A percentile compares a stretch with the other conserved stretches of the same genome.
These are phyloP conservation scores for Lophius americanus DNA, from an alignment of 2,797 vertebrate species.

Conservation along the genomic window DNA sequence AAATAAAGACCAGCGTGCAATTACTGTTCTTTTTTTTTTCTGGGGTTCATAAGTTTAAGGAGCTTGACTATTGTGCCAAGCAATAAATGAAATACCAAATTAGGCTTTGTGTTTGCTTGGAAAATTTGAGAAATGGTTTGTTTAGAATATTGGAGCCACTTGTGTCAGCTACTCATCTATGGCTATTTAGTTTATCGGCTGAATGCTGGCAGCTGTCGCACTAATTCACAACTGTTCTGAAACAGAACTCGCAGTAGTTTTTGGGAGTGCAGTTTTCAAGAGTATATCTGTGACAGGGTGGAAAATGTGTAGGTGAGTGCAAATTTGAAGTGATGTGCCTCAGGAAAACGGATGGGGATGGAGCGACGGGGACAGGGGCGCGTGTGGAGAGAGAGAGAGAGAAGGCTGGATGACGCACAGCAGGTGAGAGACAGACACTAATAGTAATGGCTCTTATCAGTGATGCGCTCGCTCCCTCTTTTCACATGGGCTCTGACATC, in stretches of 20 bases:
- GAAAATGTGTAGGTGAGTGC: constrained; percentile 79
- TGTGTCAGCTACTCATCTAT: constrained; percentile 60
- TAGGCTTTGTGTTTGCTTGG: constrained; percentile 67
- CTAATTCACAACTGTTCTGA: constrained; percentile 76
- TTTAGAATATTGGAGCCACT: constrained; percentile 49
- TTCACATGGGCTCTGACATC: constrained; percentile 80
- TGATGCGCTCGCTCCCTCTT: constrained; percentile 74
- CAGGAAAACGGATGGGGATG: constrained; percentile 74
- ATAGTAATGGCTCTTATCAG: constrained; percentile 85
- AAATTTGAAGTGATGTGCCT: constrained; percentile 79
- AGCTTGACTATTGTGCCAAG: constrained; percentile 69
- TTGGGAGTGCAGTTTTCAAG: constrained; percentile 61
- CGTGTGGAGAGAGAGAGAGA: constrained; percentile 65
- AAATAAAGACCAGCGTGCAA: constrained; percentile 82
- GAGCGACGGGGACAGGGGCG: constrained; percentile 67
- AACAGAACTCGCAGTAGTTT: constrained; percentile 70
- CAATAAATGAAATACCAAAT: constrained; percentile 77
- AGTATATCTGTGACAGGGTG: constrained; percentile 75
- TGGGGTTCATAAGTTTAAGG: constrained; percentile 82
- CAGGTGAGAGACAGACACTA: constrained; percentile 85
- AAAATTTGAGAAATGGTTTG: constrained; percentile 54
- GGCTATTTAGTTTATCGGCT: constrained; percentile 69
- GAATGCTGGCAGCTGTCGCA: constrained; percentile 67
- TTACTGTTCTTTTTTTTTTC: constrained; percentile 81
- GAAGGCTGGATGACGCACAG: constrained; percentile 79